Evolutionary conservation across 2,797 vertebrate species (phyloP), one percentile per base, ranked within the genome.

Genomic region (Anabacerthia variegaticeps): DNA sequence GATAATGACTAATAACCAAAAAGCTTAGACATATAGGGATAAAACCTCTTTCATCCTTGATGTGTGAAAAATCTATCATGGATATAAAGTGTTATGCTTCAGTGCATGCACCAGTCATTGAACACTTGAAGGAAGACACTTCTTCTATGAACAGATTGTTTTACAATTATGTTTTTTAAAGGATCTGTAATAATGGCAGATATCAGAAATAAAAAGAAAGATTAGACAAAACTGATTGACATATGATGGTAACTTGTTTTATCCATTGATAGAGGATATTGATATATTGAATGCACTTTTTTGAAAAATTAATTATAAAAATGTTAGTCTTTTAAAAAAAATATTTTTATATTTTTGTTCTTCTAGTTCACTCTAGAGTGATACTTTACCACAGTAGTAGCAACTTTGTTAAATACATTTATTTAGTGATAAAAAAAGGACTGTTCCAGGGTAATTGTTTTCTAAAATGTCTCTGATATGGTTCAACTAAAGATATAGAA

Each of bases 321-420:
- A 55, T 36, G 39, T 24, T 43, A 39, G 5, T 46, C 0, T 69
- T 67, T 4, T 15, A 43, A 75, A 55, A 32, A 18, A 7, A 2
- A 1, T 23, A 11, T 37, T 36, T 36, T 2, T 19, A 5, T 13
- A 26, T 23, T 66, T 76, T 66, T 0, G 0, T 44, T 78, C 20
- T 75, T 81, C 7, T 37, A 24, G 30, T 43, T 72, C 22, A 16
- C 6, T 23, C 22, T 59, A 16, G 22, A 69, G 14, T 18, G 19
- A 58, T 65, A 14, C 6, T 88, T 24, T 46, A 37, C n/a, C 1
- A 19, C 12, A 59, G 6, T 14, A 44, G 19, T 27, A 74, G 3
- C 9, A 43, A n/a, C 17, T 78, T 91, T 46, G 32, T 9, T 79
- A 37, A 66, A 68, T 44, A 21, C 3, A 39, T 78, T 74, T 71